Evolutionary conservation across 2,113 vertebrate species (phyloP), one percentile per base, ranked within the genome.

Genomic region (Notarius quadriscutis): DNA sequence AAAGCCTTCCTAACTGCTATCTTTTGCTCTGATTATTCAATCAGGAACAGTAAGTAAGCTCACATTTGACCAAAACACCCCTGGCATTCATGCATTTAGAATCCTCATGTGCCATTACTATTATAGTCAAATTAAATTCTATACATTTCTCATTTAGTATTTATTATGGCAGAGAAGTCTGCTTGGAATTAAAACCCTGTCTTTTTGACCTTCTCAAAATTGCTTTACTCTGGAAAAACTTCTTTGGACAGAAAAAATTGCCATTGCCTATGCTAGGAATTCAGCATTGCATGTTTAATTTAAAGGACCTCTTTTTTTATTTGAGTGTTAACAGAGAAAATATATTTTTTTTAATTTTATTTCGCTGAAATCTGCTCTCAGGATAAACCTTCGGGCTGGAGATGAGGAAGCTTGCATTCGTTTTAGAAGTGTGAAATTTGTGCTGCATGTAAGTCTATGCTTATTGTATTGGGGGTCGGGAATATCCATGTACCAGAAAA

Each of bases 401-500:
- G 50, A 60, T 22, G 27, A 58, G 60, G 25, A 84, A n/a, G n/a
- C 41, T 57, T 74, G 55, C 79, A 41, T 51, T 86, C 51, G 69
- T 58, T 78, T 86, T 41, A 82, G 84, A 88, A 87, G 58, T 27
- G 57, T 87, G 86, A 91, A 90, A 89, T 87, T 83, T 79, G 55
- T 69, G 71, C 55, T 79, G 67, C 82, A 86, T 92, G 89, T 91
- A 89, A 91, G 78, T 72, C 80, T 71, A 62, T 34, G 89, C 86
- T 90, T 92, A 91, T 87, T 87, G 77, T 72, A 57, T 57, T 67
- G 60, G 89, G 86, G 84, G 84, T 85, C 83, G 25, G 81, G 48
- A 67, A 89, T 91, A 88, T 89, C 87, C 90, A 89, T 91, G 86
- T 78, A 85, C 84, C 91, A 91, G 89, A 92, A 91, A 91, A 92